Evolutionary conservation across 2,888 invertebrate species (phyloP).

Genomic region (Athrips mouffetella): DNA sequence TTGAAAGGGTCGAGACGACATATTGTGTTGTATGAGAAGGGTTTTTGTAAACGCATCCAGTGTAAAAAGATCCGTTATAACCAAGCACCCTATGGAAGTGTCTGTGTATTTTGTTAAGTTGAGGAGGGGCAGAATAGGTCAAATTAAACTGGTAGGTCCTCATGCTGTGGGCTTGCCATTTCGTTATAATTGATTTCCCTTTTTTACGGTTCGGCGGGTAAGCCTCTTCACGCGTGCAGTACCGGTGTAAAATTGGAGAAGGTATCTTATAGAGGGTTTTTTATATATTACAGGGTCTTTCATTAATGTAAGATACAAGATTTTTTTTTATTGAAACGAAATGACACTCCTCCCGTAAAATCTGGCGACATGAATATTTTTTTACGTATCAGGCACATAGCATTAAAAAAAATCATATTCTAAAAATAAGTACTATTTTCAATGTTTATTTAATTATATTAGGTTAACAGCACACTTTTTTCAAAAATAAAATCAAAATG

Average conservation of each 20-base stretch:
- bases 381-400: too few relatives aligned
- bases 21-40: slow-evolving; percentile 56
- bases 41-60: slow-evolving; percentile 37
- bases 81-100: slow-evolving; percentile 29
- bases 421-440: too few relatives aligned
- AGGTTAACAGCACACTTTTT: too few relatives aligned
- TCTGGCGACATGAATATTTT: too few relatives aligned
- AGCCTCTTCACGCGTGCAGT: slow-evolving; percentile 49
- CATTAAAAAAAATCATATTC: too few relatives aligned
- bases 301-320: too few relatives aligned
- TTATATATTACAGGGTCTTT: slow-evolving; percentile 18
- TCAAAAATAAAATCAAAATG: too few relatives aligned
- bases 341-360: too few relatives aligned
- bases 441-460: too few relatives aligned
- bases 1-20: slow-evolving; percentile 56
- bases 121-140: slow-evolving; percentile 30
- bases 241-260: slow-evolving; percentile 45
- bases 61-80: slow-evolving; percentile 31
- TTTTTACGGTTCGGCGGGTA: slow-evolving; percentile 66
- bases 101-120: slow-evolving; percentile 24
- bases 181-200: slow-evolving; percentile 73
- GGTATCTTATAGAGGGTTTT: slow-evolving; percentile 37
- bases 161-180: slow-evolving; percentile 54
- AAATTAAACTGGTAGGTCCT: slow-evolving; percentile 37
- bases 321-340: too few relatives aligned